Percentiles rank a stretch among this genome's conserved stretches.
Conservation (phyloP, 2,888 invertebrate species). For the Habroteleia sp. region DNA sequence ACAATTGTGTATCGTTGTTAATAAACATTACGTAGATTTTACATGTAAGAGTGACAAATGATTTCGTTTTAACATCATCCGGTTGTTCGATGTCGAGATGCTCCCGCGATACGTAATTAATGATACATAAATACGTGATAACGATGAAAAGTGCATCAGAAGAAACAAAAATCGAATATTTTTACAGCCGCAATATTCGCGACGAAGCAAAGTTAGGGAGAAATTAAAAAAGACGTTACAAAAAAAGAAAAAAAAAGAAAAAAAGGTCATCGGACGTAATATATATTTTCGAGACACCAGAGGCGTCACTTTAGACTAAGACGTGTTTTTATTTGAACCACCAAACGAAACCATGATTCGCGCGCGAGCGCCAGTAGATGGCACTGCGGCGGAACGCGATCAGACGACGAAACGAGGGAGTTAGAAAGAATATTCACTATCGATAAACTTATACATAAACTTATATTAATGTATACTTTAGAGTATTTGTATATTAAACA, state of each 20-base stretch:
- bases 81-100: conserved; percentile 42
- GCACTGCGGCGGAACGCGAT: no score
- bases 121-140: conserved; percentile 23
- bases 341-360: no score
- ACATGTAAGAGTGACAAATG: background rate
- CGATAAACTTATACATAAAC: conserved; percentile 62
- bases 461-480: conserved; percentile 63
- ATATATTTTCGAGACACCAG: conserved; percentile 54
- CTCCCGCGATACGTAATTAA: conserved; percentile 42
- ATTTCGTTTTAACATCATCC: conserved; percentile 37
- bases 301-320: conserved; percentile 43
- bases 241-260: conserved; percentile 5
- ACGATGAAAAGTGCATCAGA: background rate
- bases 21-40: no score
- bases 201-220: no score
- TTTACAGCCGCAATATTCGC: conserved; percentile 50
- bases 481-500: conserved; percentile 61
- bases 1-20: background rate
- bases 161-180: conserved; percentile 35
- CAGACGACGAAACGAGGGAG: conserved; percentile 30
- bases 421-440: conserved; percentile 55
- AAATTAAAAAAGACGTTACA: no score
- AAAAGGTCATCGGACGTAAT: conserved; percentile 43
- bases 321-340: conserved; percentile 28
- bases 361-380: no score